A percentile compares a stretch with the other conserved stretches of the same genome.
phyloP scores from a whole-genome alignment of 2,113 vertebrate genomes.

The Scalopus aquaticus region DNA sequence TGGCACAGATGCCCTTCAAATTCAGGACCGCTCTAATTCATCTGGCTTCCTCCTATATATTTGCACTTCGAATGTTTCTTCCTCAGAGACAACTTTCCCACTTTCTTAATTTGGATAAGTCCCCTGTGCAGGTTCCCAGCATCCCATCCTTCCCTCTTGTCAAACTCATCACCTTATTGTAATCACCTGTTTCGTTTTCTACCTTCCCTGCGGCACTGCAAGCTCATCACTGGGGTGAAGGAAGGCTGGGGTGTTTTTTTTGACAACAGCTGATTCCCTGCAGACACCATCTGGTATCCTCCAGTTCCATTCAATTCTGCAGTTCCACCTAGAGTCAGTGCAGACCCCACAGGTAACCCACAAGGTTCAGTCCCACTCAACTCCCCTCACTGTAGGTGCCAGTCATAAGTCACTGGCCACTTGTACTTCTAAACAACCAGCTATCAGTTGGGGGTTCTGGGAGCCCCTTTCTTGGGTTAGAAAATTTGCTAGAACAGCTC shows the following conservation, averaged over 20 bases:
- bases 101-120: not conserved
- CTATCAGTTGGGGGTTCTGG: not conserved
- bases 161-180: not conserved
- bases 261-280: not conserved
- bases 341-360: too few species aligned
- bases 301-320: not conserved
- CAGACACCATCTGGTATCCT: too few species aligned
- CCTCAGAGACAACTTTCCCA: not conserved
- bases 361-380: not conserved
- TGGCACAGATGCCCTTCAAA: not conserved
- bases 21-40: not conserved
- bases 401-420: not conserved
- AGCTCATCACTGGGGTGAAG: not conserved
- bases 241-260: not conserved
- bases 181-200: not conserved
- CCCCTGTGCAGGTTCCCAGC: not conserved
- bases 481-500: not conserved
- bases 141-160: not conserved
- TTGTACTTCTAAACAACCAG: not conserved
- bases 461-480: not conserved
- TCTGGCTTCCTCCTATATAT: not conserved
- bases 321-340: too few species aligned
- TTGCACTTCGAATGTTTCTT: not conserved
- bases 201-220: not conserved
- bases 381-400: not conserved